A percentile compares a stretch with the other conserved stretches of the same genome.
Evolutionary conservation across 1,140 invertebrate species (phyloP).

Genomic region (Drosophila carrolli): DNA sequence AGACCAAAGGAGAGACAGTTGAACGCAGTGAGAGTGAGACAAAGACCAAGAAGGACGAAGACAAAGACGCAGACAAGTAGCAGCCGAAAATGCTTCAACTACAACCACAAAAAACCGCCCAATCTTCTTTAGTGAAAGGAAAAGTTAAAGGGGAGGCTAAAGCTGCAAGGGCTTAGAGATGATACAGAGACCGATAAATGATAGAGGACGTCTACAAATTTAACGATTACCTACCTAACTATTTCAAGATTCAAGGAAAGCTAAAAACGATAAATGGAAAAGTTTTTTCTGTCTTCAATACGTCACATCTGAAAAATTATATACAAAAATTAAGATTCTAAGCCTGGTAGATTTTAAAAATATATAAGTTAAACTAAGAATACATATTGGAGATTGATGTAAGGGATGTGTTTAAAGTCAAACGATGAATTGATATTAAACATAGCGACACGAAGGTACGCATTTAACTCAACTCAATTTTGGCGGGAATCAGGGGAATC

Average conservation of each 20-base stretch:
- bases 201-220: background rate
- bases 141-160: constrained; percentile 35
- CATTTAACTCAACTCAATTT: constrained; percentile 2
- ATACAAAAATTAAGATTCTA: too few species aligned
- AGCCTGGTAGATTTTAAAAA: too few species aligned
- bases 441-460: constrained; percentile 5
- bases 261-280: background rate
- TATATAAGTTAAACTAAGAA: too few species aligned
- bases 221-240: background rate
- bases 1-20: constrained; percentile 60
- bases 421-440: too few species aligned
- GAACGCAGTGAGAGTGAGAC: constrained; percentile 49
- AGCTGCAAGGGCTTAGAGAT: constrained; percentile 11
- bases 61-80: constrained; percentile 32
- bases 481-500: background rate
- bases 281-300: too few species aligned
- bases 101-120: background rate
- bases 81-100: constrained; percentile 54
- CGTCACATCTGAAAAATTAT: too few species aligned
- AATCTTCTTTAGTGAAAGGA: constrained; percentile 63
- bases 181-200: constrained; percentile 3
- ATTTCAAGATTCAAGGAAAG: too few species aligned
- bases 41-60: constrained; percentile 19
- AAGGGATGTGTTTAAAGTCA: too few species aligned
- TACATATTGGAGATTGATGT: too few species aligned